Evolutionary conservation across 2,797 vertebrate genomes (phyloP), one percentile per base, ranked within the genome.

Genomic region (Molossus molossus): DNA sequence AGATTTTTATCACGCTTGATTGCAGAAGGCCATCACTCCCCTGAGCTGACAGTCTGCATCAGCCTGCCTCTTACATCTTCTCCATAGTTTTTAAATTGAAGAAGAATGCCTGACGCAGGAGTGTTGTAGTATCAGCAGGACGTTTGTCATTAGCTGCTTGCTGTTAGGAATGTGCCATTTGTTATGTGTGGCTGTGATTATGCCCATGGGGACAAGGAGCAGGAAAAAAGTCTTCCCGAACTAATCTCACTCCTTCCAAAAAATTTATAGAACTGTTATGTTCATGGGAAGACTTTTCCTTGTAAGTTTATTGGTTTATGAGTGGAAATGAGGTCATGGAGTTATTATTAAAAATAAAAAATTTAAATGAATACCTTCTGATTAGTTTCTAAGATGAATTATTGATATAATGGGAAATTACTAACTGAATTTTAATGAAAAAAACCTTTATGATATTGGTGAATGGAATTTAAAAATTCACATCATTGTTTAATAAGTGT

Each of bases 331-430:
- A 90, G n/a, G 55, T 25, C 6, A 33, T 13, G 15, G 18, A 48
- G 11, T 93, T 88, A 58, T 25, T 60, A 25, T 70, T 82, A 87
- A 94, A 90, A 88, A 70, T 88, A 72, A 29, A 60, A 29, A 80
- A 40, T 6, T 64, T 27, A 48, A 94, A 64, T 64, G 14, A 10
- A n/a, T 29, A 64, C 10, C 69, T 87, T 94, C 50, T 76, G 60
- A 58, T 88, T 33, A 72, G 21, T 87, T 87, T 65, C 15, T 29
- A 55, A 45, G 37, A 72, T 80, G 55, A 86, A 69, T 82, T 58
- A 45, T 50, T 85, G 50, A 55, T 23, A 11, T 25, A 50, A 79
- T 14, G 12, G n/a, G 69, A 92, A 89, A 91, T n/a, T 75, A 23
- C 10, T 40, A 95, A 53, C 8, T 57, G 73, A 72, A 87, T 87